Evolutionary conservation across 2,113 vertebrate species (phyloP).

Genomic region (Glaucomys volans): DNA sequence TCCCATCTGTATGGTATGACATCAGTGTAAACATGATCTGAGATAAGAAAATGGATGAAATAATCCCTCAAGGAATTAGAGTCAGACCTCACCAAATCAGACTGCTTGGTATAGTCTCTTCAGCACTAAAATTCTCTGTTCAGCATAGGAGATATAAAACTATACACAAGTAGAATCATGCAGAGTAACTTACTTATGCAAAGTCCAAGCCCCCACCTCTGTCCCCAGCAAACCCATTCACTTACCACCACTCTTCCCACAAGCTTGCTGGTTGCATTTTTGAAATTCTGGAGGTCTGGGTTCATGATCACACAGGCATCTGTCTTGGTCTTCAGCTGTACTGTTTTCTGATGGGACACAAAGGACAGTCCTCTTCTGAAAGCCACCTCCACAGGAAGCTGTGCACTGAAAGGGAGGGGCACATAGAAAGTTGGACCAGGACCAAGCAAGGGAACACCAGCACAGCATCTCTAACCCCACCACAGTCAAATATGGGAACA

Average conservation of each 20-base stretch:
- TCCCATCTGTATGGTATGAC: neutral
- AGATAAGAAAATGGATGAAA: neutral
- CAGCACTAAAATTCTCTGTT: neutral
- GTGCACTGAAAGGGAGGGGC: conserved; percentile 86
- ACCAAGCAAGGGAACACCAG: fast-evolving
- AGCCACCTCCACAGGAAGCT: conserved; percentile 86
- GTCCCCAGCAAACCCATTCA: neutral
- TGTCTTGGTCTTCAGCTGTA: conserved; percentile 72
- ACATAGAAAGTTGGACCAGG: neutral
- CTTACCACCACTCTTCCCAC: conserved; percentile 83
- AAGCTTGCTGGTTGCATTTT: conserved; percentile 85
- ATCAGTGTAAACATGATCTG: neutral
- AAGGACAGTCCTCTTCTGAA: conserved; percentile 84
- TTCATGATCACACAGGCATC: conserved; percentile 81
- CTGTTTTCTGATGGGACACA: conserved; percentile 84
- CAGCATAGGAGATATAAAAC: neutral
- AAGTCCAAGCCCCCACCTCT: neutral
- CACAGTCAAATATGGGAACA: neutral
- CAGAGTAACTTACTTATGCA: neutral
- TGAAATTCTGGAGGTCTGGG: conserved; percentile 80
- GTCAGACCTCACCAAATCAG: neutral
- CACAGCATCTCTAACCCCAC: neutral
- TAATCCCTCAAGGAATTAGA: neutral
- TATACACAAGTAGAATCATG: neutral
- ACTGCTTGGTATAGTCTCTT: neutral